Percentiles rank a stretch among this genome's conserved stretches.
phyloP scores from a whole-genome alignment of 2,797 vertebrate species.

The Tachyglossus aculeatus region DNA sequence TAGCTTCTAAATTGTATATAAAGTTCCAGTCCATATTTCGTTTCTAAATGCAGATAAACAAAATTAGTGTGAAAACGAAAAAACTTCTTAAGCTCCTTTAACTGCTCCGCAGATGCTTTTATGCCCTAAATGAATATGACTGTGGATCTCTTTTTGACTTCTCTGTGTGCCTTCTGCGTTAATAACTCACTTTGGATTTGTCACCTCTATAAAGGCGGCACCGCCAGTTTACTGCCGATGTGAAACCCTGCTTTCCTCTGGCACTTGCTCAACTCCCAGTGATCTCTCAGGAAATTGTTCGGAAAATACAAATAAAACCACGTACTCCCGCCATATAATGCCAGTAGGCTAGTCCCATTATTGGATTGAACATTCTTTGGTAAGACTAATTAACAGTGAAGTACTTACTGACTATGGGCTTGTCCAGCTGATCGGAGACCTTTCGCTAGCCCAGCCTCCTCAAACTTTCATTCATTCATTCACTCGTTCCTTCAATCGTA shows the following conservation, averaged over 20 bases:
- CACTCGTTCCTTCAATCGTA: too few relatives aligned
- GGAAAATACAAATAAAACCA: constrained; percentile 9
- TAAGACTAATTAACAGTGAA: too few relatives aligned
- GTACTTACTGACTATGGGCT: too few relatives aligned
- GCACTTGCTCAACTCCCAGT: neutral
- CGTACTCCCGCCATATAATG: neutral
- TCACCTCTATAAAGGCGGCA: neutral
- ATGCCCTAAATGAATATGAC: neutral
- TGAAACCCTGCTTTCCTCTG: neutral
- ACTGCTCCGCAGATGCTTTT: constrained; percentile 20
- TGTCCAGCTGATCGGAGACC: too few relatives aligned
- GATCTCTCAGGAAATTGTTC: constrained; percentile 14
- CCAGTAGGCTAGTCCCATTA: neutral
- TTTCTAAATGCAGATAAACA: neutral
- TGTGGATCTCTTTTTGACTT: neutral
- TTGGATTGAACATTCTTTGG: too few relatives aligned
- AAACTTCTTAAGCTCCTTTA: neutral
- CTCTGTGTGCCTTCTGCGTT: neutral
- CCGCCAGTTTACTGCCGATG: neutral
- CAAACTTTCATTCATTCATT: too few relatives aligned
- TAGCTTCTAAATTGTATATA: constrained; percentile 13
- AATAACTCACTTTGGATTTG: constrained; percentile 10
- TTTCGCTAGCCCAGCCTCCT: too few relatives aligned
- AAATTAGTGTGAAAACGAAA: neutral
- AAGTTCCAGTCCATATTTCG: neutral